Evolutionary conservation across 2,888 invertebrate genomes (phyloP), one percentile per base, ranked within the genome.

Genomic region (Melitaea athalia): DNA sequence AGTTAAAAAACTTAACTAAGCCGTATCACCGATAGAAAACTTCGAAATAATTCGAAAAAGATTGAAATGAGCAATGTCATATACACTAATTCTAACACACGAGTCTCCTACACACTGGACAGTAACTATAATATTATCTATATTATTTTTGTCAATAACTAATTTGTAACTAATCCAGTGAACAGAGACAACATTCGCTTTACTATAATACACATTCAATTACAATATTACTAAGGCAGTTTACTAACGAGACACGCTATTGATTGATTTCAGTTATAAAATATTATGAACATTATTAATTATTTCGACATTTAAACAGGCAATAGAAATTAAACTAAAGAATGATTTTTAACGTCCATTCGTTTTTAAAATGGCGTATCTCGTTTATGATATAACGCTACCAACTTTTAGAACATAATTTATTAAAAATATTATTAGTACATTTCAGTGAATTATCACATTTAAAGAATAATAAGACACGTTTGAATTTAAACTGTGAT

Each of bases 191-290:
- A 59, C 57, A 47, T 52, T 62, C 59, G 60, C 14, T 12, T 17
- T 64, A 61, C 45, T 64, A 69, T 62, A 66, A 57, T 55, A 72
- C 42, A 71, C 47, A 67, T 67, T 59, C 47, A 63, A 31, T 68
- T 68, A 70, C 65, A 70, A 70, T 68, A 68, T 72, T 68, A 70
- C 67, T 68, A 70, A 70, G 70, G 72, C 72, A 70, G 67, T 59
- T 70, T 63, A 52, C 57, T 47, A 68, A 60, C 68, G 65, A 68
- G 68, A 70, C 24, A 70, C 70, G 59, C 60, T 63, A 63, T 59
- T 59, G 64, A 63, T 59, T 59, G 64, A 38, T 38, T 63, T 31
- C 3, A 14, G 11, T 63, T 5, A 49, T 31, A 55, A 53, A 45
- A 59, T 24, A n/a, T 49, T 59, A 43, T 17, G 43, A 45, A 42